Conservation (phyloP, 2,113 vertebrate genomes). For the Arvicanthis niloticus region DNA sequence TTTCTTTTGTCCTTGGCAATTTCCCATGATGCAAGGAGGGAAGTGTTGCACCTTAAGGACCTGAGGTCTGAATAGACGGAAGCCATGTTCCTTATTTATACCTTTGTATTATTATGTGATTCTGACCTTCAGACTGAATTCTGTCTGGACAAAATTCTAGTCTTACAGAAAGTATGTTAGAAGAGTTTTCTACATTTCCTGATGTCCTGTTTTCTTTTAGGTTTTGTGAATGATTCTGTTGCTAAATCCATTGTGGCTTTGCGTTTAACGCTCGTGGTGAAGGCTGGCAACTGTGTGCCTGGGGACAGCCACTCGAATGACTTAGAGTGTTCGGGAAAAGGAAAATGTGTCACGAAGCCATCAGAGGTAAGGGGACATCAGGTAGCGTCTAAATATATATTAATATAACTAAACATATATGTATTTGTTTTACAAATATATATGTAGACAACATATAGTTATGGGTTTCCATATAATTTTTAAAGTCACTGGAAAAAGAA, state of each 20-base stretch:
- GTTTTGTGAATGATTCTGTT: constrained; percentile 90
- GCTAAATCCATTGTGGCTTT: constrained; percentile 93
- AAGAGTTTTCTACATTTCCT: neutral
- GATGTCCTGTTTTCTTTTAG: constrained; percentile 71
- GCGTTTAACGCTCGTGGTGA: constrained; percentile 94
- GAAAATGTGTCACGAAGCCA: constrained; percentile 92
- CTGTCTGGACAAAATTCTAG: neutral
- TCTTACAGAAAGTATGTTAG: neutral
- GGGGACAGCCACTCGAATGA: constrained; percentile 87
- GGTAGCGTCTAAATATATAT: neutral
- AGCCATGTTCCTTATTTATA: fast-evolving
- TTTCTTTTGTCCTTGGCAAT: neutral
- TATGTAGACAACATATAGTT: neutral
- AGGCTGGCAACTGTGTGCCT: constrained; percentile 92
- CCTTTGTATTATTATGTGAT: neutral
- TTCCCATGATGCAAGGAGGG: neutral
- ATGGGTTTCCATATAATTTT: neutral
- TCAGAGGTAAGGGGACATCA: constrained; percentile 89
- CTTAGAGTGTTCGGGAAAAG: constrained; percentile 93
- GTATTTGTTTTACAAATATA: neutral
- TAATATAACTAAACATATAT: neutral
- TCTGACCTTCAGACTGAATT: neutral
- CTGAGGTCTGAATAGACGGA: neutral
- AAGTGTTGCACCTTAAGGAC: too few species aligned
- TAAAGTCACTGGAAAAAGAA: neutral